Evolutionary conservation across 2,113 vertebrate genomes (phyloP).

Genomic region (Pangasianodon gigas): DNA sequence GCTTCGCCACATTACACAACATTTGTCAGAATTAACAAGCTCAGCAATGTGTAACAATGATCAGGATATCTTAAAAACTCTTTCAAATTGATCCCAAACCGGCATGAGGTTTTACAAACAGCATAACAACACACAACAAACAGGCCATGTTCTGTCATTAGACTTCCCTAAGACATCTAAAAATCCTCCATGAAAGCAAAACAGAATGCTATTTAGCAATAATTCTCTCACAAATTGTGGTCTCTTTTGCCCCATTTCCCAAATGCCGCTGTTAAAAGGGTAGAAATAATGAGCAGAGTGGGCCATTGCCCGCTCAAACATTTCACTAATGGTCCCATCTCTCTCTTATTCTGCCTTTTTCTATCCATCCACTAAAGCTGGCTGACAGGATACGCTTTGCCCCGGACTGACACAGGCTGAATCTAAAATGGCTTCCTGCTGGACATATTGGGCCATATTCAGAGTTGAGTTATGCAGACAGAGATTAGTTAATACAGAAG

Average conservation of each 20-base stretch:
- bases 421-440: background rate
- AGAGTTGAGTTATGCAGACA: background rate
- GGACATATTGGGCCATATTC: background rate
- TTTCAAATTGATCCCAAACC: background rate
- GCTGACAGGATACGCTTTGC: background rate
- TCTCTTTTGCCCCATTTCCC: conserved; percentile 11
- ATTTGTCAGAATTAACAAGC: conserved; percentile 7
- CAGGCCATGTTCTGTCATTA: background rate
- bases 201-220: background rate
- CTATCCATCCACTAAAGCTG: background rate
- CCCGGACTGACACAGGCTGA: background rate
- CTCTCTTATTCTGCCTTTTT: background rate
- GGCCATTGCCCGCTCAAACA: conserved; percentile 7
- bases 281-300: conserved; percentile 1
- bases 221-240: background rate
- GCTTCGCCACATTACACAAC: background rate
- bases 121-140: background rate
- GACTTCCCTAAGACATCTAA: background rate
- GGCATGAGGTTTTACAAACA: background rate
- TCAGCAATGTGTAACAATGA: background rate
- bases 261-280: background rate
- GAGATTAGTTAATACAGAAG: background rate
- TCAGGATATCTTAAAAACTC: background rate
- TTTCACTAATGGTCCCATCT: background rate
- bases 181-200: background rate